These are phyloP conservation scores for Timema cristinae DNA, from an alignment of 2,888 invertebrate genomes.

Conservation along the genomic window DNA sequence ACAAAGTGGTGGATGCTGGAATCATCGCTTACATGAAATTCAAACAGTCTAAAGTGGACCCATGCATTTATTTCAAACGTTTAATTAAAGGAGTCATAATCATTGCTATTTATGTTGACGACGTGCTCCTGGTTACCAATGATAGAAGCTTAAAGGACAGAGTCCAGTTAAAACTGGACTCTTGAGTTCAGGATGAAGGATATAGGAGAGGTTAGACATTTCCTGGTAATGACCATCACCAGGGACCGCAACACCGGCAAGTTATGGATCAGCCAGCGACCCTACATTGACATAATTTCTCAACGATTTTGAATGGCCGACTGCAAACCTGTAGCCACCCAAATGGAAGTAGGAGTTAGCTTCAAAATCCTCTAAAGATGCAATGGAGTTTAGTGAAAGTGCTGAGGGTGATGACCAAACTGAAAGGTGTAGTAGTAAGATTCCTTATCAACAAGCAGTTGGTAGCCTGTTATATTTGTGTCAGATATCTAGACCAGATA, in stretches of 20 bases:
- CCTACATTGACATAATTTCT: background rate
- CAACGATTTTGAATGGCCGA: background rate
- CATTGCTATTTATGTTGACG: background rate
- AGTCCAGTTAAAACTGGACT: background rate
- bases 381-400: background rate
- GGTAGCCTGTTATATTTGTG: background rate
- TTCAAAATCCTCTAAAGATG: background rate
- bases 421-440: background rate
- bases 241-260: background rate
- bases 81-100: background rate
- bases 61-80: background rate
- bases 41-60: background rate
- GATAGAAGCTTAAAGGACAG: background rate
- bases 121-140: background rate
- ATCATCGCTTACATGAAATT: background rate
- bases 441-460: background rate
- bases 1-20: background rate
- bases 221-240: background rate
- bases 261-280: background rate
- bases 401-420: background rate
- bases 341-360: background rate
- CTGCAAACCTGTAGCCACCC: background rate
- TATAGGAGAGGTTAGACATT: background rate
- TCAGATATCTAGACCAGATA: background rate
- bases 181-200: conserved; percentile 7